Conservation (phyloP, 2,888 invertebrate genomes). For the Dascillus cervinus region DNA sequence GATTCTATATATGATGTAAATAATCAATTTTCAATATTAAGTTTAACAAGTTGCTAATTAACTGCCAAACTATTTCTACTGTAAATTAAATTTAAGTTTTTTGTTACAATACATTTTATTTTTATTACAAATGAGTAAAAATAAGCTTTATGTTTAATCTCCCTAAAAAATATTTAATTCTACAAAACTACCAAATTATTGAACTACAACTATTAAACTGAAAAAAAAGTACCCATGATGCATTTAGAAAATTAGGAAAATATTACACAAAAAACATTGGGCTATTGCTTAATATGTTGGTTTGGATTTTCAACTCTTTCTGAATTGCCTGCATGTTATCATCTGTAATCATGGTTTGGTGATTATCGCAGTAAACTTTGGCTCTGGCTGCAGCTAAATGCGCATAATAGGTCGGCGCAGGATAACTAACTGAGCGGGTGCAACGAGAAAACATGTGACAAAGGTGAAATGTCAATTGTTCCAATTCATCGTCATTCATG, state of each 20-base stretch:
- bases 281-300: conserved; percentile 46
- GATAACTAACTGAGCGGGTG: conserved; percentile 75
- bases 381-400: conserved; percentile 77
- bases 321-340: conserved; percentile 46
- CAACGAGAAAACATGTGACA: conserved; percentile 84
- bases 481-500: conserved; percentile 65
- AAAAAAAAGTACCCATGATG: too few species aligned
- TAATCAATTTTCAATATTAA: conserved; percentile 29
- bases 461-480: conserved; percentile 71
- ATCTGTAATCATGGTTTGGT: conserved; percentile 40
- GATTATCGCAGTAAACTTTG: conserved; percentile 41
- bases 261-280: conserved; percentile 66
- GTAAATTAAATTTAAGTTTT: too few species aligned
- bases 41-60: too few species aligned
- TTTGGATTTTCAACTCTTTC: conserved; percentile 45
- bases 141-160: too few species aligned
- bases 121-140: too few species aligned
- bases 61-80: too few species aligned
- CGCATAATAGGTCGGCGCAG: conserved; percentile 82
- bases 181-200: too few species aligned
- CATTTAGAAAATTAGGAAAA: conserved; percentile 29
- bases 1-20: conserved; percentile 26
- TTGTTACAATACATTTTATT: too few species aligned
- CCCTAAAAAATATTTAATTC: too few species aligned
- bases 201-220: too few species aligned